Percentiles rank a stretch among this genome's conserved stretches.
Evolutionary conservation across 2,113 vertebrate species (phyloP).

Genomic region (Eubucco bourcierii): DNA sequence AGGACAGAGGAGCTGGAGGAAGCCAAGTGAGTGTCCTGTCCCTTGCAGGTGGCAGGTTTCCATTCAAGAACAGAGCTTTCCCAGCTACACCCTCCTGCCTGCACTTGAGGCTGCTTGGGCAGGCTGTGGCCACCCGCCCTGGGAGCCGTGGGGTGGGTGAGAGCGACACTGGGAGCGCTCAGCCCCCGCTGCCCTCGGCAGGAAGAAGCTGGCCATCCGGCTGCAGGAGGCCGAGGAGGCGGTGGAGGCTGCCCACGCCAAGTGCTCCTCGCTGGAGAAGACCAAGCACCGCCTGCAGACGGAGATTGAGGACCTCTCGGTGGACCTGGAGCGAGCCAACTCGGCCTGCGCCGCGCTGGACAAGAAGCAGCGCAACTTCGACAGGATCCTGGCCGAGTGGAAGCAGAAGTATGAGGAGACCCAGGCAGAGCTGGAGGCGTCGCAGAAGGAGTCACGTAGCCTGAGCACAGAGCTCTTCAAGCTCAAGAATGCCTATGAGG

Average conservation of each 20-base stretch:
- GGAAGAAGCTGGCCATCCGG: slow-evolving; percentile 89
- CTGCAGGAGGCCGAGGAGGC: slow-evolving; percentile 92
- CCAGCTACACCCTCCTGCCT: neutral
- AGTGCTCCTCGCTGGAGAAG: slow-evolving; percentile 91
- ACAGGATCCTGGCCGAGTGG: slow-evolving; percentile 87
- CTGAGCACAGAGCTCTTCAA: slow-evolving; percentile 95
- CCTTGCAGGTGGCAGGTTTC: neutral
- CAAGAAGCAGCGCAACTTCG: slow-evolving; percentile 92
- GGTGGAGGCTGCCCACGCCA: slow-evolving; percentile 85
- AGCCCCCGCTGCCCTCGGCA: neutral
- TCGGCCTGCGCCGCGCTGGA: slow-evolving; percentile 84
- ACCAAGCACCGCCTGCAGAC: slow-evolving; percentile 92
- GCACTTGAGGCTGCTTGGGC: neutral
- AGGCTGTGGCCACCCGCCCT: neutral
- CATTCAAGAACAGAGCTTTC: neutral
- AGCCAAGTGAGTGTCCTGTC: slow-evolving; percentile 83
- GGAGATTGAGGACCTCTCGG: slow-evolving; percentile 88
- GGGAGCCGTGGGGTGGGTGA: neutral
- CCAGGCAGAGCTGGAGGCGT: slow-evolving; percentile 86
- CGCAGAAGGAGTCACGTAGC: slow-evolving; percentile 87
- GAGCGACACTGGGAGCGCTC: no score
- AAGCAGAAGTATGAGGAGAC: slow-evolving; percentile 90
- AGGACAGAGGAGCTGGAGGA: slow-evolving; percentile 94
- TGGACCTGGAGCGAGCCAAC: slow-evolving; percentile 89
- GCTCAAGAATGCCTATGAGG: slow-evolving; percentile 90